Evolutionary conservation across 2,888 invertebrate species (phyloP).

Genomic region (Caenorhabditis zanzibari): DNA sequence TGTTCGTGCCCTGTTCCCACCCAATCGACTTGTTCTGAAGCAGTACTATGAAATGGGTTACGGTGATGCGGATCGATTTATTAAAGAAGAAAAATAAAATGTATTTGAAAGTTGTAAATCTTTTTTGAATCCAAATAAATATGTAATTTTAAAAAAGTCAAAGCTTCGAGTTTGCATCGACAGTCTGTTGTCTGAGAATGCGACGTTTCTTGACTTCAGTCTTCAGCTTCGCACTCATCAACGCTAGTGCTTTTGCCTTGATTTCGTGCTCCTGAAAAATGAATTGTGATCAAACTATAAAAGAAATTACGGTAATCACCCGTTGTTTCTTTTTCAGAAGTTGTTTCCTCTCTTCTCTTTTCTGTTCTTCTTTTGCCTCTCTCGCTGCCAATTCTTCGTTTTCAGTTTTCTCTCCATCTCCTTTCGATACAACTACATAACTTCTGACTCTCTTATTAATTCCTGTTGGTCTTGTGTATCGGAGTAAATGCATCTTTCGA

Average conservation of each 20-base stretch:
- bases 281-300: too few species aligned
- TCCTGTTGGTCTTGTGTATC: slow-evolving; percentile 92
- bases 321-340: slow-evolving; percentile 65
- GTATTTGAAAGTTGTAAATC: not conserved
- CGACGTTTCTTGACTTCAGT: slow-evolving; percentile 51
- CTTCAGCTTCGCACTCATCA: slow-evolving; percentile 51
- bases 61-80: slow-evolving; percentile 83
- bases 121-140: not conserved
- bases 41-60: slow-evolving; percentile 84
- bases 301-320: slow-evolving; percentile 12
- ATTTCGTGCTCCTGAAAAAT: slow-evolving; percentile 66
- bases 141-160: not conserved
- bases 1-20: slow-evolving; percentile 84
- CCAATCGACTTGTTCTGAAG: slow-evolving; percentile 79
- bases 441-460: slow-evolving; percentile 81
- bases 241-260: slow-evolving; percentile 57
- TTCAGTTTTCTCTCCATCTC: slow-evolving; percentile 60
- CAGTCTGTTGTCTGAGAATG: slow-evolving; percentile 53
- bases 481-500: slow-evolving; percentile 90
- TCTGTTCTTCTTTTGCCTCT: slow-evolving; percentile 61
- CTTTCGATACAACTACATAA: slow-evolving; percentile 79
- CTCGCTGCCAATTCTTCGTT: slow-evolving; percentile 59
- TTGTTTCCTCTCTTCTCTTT: slow-evolving; percentile 57
- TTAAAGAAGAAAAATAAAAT: slow-evolving; percentile 72
- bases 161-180: slow-evolving; percentile 57